A percentile compares a stretch with the other conserved stretches of the same genome.
Conservation (phyloP, 2,113 vertebrate genomes). For the Varanus salvator region DNA sequence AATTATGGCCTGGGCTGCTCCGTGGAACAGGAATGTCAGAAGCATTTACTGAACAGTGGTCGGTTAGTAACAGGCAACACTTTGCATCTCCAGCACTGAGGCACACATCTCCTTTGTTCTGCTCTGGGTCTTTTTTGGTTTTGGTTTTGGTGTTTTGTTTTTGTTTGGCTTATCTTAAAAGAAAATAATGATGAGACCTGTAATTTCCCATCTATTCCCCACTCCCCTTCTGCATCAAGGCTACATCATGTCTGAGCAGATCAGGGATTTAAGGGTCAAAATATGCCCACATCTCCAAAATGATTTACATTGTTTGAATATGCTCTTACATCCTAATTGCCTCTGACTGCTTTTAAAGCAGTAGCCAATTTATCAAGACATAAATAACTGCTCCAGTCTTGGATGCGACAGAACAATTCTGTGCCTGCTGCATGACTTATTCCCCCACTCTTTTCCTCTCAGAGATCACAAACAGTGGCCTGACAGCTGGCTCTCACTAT, state of each 20-base stretch:
- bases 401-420: background rate
- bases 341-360: background rate
- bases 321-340: background rate
- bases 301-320: background rate
- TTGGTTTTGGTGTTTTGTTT: no score
- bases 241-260: background rate
- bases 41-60: background rate
- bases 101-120: background rate
- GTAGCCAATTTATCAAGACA: background rate
- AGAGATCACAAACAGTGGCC: no score
- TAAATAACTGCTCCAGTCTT: background rate
- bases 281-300: no score
- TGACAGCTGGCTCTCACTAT: no score
- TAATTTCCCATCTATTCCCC: no score
- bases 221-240: no score
- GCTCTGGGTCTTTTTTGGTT: background rate
- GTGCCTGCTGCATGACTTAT: background rate
- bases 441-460: no score
- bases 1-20: background rate
- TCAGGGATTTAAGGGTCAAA: background rate
- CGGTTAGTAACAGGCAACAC: no score
- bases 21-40: background rate
- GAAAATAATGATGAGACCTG: no score
- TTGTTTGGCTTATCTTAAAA: no score
- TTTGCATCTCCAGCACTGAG: background rate